Base-by-base conservation (phyloP, 2,797 vertebrate species). In the Limnodromus scolopaceus region DNA sequence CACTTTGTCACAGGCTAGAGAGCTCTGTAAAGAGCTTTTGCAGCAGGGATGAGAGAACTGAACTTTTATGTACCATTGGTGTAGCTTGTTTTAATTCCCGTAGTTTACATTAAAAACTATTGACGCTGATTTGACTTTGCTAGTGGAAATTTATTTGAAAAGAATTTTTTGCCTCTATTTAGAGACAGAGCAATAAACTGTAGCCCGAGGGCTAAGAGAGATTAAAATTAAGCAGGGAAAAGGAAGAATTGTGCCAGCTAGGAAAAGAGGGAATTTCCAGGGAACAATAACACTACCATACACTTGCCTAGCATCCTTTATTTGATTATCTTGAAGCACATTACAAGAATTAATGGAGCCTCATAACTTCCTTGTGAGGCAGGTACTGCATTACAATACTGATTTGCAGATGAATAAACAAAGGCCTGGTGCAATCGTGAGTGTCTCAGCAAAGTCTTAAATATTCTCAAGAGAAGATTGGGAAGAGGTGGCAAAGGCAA, bases 81-180 rank as follows among this genome's bases (percentile, higher is more conserved):
- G 11, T 81, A 84, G 60, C 72, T 55, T 68, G 38, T 93, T 95
- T 89, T 88, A 91, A 79, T 89, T 93, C 57, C 53, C 27, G 11
- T 64, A 70, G 64, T 94, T 92, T 85, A 75, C 38, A 55, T 20
- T 7, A 10, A 93, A 90, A 95, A 80, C 58, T 92, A 48, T 87
- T 87, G 86, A 96, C 57, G 76, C 71, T 75, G 69, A 89, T 70
- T 97, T 75, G 89, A 5, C 38, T 76, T 85, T 85, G 60, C 71
- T 93, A 64, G 55, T 89, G 48, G 87, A 91, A 96, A 94, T 86
- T 76, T 90, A 94, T 93, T 97, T 96, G 76, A 78, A 69, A 87
- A 91, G 84, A 68, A 28, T 43, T 92, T 96, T 90, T 84, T 54
- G 71, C 70, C 87, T 95, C 23, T 1, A 0, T 96, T 93, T 85